A percentile compares a stretch with the other conserved stretches of the same genome.
Conservation (phyloP, 2,888 invertebrate species). For the Mycogona germanica region DNA sequence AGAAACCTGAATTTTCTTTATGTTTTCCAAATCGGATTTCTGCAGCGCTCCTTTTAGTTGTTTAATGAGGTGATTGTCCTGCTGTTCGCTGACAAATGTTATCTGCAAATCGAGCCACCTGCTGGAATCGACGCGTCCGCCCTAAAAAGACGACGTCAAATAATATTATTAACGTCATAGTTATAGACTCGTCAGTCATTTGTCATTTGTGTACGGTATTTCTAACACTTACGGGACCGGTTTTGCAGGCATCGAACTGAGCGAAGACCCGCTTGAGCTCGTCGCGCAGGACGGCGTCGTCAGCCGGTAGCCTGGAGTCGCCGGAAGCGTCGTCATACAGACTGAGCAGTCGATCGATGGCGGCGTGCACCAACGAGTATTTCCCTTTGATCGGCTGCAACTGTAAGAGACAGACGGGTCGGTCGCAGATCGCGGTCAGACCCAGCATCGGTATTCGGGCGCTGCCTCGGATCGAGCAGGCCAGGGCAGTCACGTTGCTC, state of each 20-base stretch:
- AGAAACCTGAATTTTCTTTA: background rate
- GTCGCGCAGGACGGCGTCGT: too few species aligned
- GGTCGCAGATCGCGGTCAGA: background rate
- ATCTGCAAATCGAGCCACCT: too few species aligned
- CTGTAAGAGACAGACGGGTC: background rate
- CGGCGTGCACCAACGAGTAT: too few species aligned
- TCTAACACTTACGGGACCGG: too few species aligned
- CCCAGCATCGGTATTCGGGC: background rate
- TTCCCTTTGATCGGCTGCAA: background rate
- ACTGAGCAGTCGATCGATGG: too few species aligned
- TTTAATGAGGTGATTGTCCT: background rate
- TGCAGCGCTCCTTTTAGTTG: background rate
- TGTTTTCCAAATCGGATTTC: background rate
- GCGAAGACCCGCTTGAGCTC: too few species aligned
- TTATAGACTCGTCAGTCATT: background rate
- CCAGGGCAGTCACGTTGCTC: background rate
- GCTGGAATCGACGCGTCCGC: too few species aligned
- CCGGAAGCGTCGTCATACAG: too few species aligned
- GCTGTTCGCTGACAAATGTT: background rate
- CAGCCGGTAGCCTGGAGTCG: too few species aligned
- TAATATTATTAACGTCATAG: too few species aligned
- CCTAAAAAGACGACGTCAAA: too few species aligned
- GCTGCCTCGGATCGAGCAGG: background rate
- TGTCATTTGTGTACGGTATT: background rate
- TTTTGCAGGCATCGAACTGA: too few species aligned